These are phyloP conservation scores for Ageneiosus marmoratus DNA, from an alignment of 2,113 vertebrate genomes.

Conservation along the genomic window DNA sequence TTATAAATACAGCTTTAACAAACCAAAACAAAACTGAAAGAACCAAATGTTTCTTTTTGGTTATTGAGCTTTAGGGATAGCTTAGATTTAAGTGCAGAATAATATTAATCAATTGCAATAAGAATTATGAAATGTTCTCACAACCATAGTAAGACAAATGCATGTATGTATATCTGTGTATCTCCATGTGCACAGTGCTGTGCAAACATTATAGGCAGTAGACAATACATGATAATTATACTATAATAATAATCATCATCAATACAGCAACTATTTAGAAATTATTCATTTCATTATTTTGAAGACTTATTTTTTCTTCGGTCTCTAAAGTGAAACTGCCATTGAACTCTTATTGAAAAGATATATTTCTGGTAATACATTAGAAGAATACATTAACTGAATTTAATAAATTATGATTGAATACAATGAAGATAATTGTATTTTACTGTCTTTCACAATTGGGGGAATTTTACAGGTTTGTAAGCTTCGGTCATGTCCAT, in stretches of 20 bases:
- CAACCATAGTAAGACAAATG: background rate
- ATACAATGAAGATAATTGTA: background rate
- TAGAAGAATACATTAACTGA: background rate
- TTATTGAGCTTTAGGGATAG: background rate
- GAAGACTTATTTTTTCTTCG: background rate
- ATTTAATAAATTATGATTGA: background rate
- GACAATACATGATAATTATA: background rate
- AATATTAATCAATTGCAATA: background rate
- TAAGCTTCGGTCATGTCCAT: conserved; percentile 74
- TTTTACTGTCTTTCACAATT: background rate
- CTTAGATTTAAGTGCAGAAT: background rate
- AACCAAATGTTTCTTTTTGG: background rate
- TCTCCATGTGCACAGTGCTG: background rate
- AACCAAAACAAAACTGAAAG: background rate
- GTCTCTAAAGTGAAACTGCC: background rate
- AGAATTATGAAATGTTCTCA: background rate
- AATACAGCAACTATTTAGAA: background rate
- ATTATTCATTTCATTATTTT: background rate
- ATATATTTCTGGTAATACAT: background rate
- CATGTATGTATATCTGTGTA: background rate
- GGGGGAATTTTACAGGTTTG: conserved; percentile 56
- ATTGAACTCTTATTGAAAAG: background rate
- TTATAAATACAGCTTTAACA: background rate
- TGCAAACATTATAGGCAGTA: background rate
- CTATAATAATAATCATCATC: background rate